These are phyloP conservation scores for Gopherus evgoodei DNA, from an alignment of 2,113 vertebrate species.

Conservation along the genomic window DNA sequence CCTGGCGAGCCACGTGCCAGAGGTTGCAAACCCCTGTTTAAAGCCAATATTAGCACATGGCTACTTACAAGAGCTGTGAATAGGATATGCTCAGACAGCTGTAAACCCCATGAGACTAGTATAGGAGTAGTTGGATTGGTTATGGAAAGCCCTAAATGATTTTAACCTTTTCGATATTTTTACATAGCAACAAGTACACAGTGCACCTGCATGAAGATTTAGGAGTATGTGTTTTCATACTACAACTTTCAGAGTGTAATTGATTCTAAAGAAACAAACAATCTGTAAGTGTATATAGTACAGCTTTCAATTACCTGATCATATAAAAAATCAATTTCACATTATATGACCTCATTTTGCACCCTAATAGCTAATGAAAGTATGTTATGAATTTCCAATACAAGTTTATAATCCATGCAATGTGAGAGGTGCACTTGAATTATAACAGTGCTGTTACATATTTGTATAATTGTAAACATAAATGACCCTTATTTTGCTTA, in stretches of 20 bases:
- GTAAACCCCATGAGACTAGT: slow-evolving; percentile 17
- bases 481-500: slow-evolving; percentile 61
- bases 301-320: slow-evolving; percentile 71
- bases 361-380: slow-evolving; percentile 69
- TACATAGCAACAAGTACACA: slow-evolving; percentile 31
- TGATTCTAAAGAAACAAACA: slow-evolving; percentile 75
- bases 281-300: slow-evolving; percentile 57
- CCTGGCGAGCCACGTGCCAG: too few relatives aligned
- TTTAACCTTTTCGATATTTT: slow-evolving; percentile 24
- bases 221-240: slow-evolving; percentile 56
- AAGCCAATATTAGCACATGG: slow-evolving; percentile 26
- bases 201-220: slow-evolving; percentile 42
- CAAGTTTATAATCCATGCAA: slow-evolving; percentile 63
- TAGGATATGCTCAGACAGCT: slow-evolving; percentile 27
- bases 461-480: slow-evolving; percentile 57
- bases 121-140: slow-evolving; percentile 27
- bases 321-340: slow-evolving; percentile 77
- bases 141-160: slow-evolving; percentile 38
- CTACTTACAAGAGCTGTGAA: slow-evolving; percentile 37
- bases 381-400: slow-evolving; percentile 73
- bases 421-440: slow-evolving; percentile 65
- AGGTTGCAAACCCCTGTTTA: background rate
- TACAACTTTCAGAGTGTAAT: slow-evolving; percentile 66
- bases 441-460: slow-evolving; percentile 45
- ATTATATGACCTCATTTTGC: slow-evolving; percentile 77